Conservation (phyloP, 2,888 invertebrate genomes). For the Drosophila crucigera region DNA sequence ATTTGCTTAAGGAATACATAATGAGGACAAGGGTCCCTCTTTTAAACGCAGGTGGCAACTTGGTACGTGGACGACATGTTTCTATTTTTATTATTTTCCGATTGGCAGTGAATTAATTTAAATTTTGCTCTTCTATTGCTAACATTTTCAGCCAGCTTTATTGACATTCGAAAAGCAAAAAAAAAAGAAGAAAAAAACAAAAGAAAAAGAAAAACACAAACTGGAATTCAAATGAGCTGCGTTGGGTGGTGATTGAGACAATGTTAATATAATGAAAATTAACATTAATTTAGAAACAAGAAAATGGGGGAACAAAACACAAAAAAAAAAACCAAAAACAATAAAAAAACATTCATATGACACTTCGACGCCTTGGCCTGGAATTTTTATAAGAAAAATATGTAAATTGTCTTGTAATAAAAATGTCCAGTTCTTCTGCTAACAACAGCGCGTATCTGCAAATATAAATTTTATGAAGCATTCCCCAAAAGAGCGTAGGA, state of each 20-base stretch:
- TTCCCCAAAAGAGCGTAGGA: slow-evolving; percentile 55
- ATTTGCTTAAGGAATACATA: slow-evolving; percentile 83
- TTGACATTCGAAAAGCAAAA: slow-evolving; percentile 12
- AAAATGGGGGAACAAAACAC: slow-evolving; percentile 1
- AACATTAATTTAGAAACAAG: slow-evolving; percentile 73
- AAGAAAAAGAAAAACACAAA: slow-evolving; percentile 26
- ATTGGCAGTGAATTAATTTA: slow-evolving; percentile 68
- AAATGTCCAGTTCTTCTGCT: slow-evolving; percentile 58
- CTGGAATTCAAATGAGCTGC: slow-evolving; percentile 70
- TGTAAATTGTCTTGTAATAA: slow-evolving; percentile 84
- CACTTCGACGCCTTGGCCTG: slow-evolving; percentile 48
- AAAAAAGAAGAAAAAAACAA: neutral
- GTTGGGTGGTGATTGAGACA: slow-evolving; percentile 39
- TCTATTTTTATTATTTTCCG: slow-evolving; percentile 79
- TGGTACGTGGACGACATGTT: slow-evolving; percentile 25
- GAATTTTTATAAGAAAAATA: slow-evolving; percentile 82
- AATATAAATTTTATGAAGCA: slow-evolving; percentile 83
- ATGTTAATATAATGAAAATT: slow-evolving; percentile 77
- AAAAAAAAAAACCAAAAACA: slow-evolving; percentile 5
- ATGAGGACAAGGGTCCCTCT: slow-evolving; percentile 65
- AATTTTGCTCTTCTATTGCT: slow-evolving; percentile 62
- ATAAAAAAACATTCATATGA: slow-evolving; percentile 63
- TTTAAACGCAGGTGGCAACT: slow-evolving; percentile 25
- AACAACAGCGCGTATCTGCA: slow-evolving; percentile 59
- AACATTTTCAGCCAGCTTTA: slow-evolving; percentile 55